phyloP scores from a whole-genome alignment of 2,113 vertebrate genomes.

The Chionodraco myersi region DNA sequence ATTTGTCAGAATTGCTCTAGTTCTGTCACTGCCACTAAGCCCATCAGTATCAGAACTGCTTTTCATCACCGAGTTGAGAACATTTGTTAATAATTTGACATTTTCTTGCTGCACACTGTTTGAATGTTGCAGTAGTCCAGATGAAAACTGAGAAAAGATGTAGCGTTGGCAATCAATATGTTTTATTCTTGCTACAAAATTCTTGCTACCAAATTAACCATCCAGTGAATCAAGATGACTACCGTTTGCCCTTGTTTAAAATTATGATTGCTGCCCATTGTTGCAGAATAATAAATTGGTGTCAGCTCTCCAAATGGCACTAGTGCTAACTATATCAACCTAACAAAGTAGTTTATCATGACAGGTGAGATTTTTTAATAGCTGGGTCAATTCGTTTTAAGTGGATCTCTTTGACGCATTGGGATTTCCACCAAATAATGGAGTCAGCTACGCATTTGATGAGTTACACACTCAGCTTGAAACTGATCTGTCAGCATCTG shows the following conservation, averaged over 20 bases:
- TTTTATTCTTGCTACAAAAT: background rate
- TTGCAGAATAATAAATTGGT: background rate
- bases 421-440: background rate
- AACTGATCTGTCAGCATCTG: background rate
- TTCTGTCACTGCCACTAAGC: slow-evolving; percentile 13
- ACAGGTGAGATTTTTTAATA: slow-evolving; percentile 15
- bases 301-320: slow-evolving; percentile 1
- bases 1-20: slow-evolving; percentile 22
- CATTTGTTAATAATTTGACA: background rate
- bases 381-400: slow-evolving; percentile 22
- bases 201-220: background rate
- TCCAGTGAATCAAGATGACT: background rate
- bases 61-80: background rate
- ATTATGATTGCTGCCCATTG: background rate
- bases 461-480: background rate
- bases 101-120: background rate
- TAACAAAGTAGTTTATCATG: slow-evolving; percentile 11
- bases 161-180: no score
- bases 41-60: background rate
- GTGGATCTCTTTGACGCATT: slow-evolving; percentile 11
- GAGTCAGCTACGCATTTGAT: background rate
- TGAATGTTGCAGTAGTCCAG: background rate
- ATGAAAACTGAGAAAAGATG: background rate
- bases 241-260: background rate
- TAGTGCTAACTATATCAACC: slow-evolving; percentile 16